Percentiles rank a stretch among this genome's conserved stretches.
phyloP scores from a whole-genome alignment of 1,140 invertebrate genomes.

The Limonius californicus region DNA sequence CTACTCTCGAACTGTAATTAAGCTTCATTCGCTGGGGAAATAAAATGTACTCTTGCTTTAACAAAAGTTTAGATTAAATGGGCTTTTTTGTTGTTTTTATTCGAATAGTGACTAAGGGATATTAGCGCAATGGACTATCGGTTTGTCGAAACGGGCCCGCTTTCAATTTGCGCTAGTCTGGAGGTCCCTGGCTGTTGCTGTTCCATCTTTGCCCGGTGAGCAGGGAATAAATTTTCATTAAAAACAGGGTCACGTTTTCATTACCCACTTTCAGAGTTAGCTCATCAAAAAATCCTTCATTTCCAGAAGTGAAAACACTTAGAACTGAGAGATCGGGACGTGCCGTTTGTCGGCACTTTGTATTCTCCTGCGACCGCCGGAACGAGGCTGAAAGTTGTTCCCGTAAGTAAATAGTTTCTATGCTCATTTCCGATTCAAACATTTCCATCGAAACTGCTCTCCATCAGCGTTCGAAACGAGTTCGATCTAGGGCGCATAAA shows the following conservation, averaged over 20 bases:
- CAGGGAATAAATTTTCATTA: background rate
- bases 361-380: background rate
- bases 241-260: slow-evolving; percentile 5
- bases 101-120: no score
- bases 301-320: slow-evolving; percentile 12
- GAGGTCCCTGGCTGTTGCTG: no score
- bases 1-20: no score
- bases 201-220: no score
- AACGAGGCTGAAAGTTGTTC: slow-evolving; percentile 5
- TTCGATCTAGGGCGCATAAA: background rate
- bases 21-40: no score
- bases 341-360: background rate
- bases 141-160: no score
- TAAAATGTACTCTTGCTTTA: no score
- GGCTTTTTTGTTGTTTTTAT: no score
- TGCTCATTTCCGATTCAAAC: slow-evolving; percentile 13
- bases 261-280: background rate
- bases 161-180: no score
- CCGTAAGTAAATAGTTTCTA: slow-evolving; percentile 13
- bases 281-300: slow-evolving; percentile 8
- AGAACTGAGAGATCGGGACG: background rate
- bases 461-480: background rate
- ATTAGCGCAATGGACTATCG: no score
- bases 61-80: no score
- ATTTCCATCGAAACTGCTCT: background rate